These are phyloP conservation scores for Leucophenga varia DNA, from an alignment of 1,140 invertebrate genomes.

Conservation along the genomic window DNA sequence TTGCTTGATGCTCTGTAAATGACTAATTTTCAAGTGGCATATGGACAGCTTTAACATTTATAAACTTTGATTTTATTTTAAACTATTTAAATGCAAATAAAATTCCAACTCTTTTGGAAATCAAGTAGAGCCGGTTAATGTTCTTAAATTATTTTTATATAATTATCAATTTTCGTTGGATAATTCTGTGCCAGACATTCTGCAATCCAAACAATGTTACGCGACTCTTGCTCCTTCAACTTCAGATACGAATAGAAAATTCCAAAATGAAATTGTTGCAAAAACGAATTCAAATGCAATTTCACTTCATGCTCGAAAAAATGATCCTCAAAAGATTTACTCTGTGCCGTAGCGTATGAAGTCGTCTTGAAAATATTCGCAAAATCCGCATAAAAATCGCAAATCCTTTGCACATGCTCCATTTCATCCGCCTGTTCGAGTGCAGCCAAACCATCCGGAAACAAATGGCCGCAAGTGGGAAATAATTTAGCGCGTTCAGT, in stretches of 20 bases:
- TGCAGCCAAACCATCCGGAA: slow-evolving; percentile 93
- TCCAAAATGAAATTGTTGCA: too few relatives aligned
- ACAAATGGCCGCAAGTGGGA: slow-evolving; percentile 91
- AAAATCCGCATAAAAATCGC: slow-evolving; percentile 96
- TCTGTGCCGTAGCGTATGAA: slow-evolving; percentile 92
- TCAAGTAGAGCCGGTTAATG: too few relatives aligned
- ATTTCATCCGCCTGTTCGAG: slow-evolving; percentile 95
- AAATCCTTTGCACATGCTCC: slow-evolving; percentile 96
- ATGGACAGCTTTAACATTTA: too few relatives aligned
- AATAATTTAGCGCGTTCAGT: slow-evolving; percentile 96
- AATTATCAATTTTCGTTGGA: slow-evolving; percentile 97
- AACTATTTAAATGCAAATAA: too few relatives aligned
- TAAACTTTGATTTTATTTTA: too few relatives aligned
- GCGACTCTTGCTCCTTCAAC: slow-evolving; percentile 97
- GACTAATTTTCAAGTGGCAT: too few relatives aligned
- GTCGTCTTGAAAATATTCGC: slow-evolving; percentile 93
- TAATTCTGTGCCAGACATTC: slow-evolving; percentile 99
- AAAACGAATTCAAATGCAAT: slow-evolving; percentile 92
- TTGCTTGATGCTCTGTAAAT: too few relatives aligned
- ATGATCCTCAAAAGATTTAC: slow-evolving; percentile 98
- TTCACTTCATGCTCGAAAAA: slow-evolving; percentile 98
- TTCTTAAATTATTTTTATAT: slow-evolving; percentile 98
- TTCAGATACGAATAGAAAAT: slow-evolving; percentile 98
- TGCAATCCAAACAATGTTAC: slow-evolving; percentile 99
- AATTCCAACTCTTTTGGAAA: too few relatives aligned